A percentile compares a stretch with the other conserved stretches of the same genome.
Evolutionary conservation across 2,113 vertebrate genomes (phyloP).

Genomic region (Eolophus roseicapilla): DNA sequence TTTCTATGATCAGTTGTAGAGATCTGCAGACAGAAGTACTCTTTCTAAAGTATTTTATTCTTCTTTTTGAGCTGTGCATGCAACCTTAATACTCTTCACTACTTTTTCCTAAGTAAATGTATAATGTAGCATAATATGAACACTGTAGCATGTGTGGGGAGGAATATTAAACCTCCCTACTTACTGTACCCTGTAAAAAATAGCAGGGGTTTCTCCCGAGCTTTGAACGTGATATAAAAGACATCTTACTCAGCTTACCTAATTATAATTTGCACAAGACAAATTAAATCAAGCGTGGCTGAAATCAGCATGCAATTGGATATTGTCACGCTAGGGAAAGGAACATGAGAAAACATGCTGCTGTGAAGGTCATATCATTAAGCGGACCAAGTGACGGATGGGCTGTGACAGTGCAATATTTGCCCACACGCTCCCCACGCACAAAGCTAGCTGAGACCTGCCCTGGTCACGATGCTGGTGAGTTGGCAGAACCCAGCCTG

Average conservation of each 20-base stretch:
- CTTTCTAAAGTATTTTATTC: not conserved
- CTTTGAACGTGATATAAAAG: not conserved
- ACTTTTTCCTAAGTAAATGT: not conserved
- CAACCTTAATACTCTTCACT: not conserved
- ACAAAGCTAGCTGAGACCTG: not conserved
- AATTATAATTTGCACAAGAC: not conserved
- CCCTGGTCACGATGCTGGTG: accelerated
- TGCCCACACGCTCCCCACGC: accelerated
- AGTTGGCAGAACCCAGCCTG: not conserved
- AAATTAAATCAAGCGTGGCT: not conserved
- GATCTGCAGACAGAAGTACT: not conserved
- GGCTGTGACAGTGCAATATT: not conserved
- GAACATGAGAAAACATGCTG: accelerated
- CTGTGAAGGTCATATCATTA: not conserved
- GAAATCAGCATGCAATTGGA: not conserved
- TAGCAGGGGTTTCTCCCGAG: not conserved
- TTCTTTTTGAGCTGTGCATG: not conserved
- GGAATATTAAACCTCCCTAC: not conserved
- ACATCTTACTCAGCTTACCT: not conserved
- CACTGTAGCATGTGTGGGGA: not conserved
- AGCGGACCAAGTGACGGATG: accelerated
- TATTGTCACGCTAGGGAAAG: not conserved
- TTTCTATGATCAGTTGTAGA: not conserved
- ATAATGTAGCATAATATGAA: not conserved
- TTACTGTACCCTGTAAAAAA: not conserved